Conservation (phyloP, 1,140 invertebrate species). For the Drosophila santomea region DNA sequence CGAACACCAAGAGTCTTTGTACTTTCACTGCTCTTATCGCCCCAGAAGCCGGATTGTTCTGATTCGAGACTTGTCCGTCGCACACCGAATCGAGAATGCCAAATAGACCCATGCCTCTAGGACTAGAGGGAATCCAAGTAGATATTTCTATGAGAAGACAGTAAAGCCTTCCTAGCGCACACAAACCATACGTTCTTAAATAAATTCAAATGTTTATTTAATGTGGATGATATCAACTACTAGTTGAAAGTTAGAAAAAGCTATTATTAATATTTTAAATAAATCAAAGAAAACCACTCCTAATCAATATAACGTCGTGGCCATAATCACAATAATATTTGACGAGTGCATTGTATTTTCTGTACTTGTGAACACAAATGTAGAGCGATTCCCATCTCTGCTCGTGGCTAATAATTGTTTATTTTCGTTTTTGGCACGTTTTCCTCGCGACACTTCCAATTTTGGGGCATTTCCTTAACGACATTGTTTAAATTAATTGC, state of each 20-base stretch:
- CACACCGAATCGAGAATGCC: not conserved
- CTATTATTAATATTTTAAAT: no score
- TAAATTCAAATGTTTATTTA: not conserved
- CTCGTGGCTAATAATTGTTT: conserved; percentile 50
- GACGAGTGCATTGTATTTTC: not conserved
- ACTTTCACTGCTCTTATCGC: conserved; percentile 22
- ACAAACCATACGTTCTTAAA: not conserved
- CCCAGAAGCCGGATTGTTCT: not conserved
- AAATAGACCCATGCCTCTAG: not conserved
- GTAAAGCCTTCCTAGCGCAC: not conserved
- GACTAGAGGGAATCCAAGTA: not conserved
- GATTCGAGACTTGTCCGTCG: not conserved
- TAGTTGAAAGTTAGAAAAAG: no score
- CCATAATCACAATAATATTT: not conserved
- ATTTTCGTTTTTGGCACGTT: conserved; percentile 75
- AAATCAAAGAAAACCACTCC: no score
- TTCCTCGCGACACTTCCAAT: conserved; percentile 59
- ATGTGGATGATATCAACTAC: not conserved
- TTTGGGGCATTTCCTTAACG: conserved; percentile 67
- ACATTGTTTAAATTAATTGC: conserved; percentile 71
- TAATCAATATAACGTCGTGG: no score
- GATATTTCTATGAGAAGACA: not conserved
- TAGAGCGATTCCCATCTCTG: not conserved
- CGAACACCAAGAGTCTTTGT: conserved; percentile 16
- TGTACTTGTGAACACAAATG: conserved; percentile 8